phyloP scores from a whole-genome alignment of 2,888 invertebrate species.

The Mantis religiosa region DNA sequence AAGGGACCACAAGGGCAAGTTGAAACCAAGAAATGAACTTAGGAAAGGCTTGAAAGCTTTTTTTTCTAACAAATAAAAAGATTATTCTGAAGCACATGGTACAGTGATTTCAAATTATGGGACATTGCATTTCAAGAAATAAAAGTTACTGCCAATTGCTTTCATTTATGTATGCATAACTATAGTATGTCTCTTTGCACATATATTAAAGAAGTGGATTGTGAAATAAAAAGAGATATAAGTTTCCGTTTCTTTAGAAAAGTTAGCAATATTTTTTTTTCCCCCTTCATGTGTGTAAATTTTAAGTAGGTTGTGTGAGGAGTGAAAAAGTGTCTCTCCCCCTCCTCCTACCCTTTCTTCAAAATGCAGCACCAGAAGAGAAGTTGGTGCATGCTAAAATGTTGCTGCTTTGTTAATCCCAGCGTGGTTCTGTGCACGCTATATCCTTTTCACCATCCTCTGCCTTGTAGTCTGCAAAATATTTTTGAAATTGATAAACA shows the following conservation, averaged over 20 bases:
- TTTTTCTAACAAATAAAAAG: constrained; percentile 15
- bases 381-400: background rate
- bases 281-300: background rate
- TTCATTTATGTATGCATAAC: background rate
- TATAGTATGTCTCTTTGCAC: constrained; percentile 2
- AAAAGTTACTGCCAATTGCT: constrained; percentile 16
- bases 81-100: constrained; percentile 8
- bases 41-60: constrained; percentile 12
- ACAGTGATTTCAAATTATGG: constrained; percentile 7
- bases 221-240: background rate
- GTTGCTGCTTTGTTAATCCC: background rate
- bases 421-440: background rate
- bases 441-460: background rate
- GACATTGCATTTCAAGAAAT: constrained; percentile 15
- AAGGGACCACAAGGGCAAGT: constrained; percentile 16
- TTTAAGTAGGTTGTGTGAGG: constrained; percentile 5
- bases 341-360: background rate
- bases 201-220: background rate
- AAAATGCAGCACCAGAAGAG: background rate
- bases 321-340: background rate
- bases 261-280: background rate
- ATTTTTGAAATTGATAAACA: background rate
- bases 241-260: background rate
- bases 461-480: background rate
- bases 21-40: background rate